Base-by-base conservation (phyloP, 2,797 vertebrate species). In the Phaenicophaeus curvirostris region DNA sequence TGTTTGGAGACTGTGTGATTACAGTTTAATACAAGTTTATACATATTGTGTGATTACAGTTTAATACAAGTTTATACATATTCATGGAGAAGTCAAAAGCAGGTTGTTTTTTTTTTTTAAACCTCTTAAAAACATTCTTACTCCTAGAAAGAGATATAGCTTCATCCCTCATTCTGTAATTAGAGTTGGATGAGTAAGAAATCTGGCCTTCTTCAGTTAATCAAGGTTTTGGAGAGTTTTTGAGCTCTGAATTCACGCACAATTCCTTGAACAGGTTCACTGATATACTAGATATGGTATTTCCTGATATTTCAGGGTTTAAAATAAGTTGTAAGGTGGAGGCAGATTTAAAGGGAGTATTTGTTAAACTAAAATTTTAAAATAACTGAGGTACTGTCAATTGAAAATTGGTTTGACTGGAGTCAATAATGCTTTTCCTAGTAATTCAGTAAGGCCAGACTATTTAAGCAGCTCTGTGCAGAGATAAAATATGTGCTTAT, bases 61-160 rank as follows among this genome's bases (percentile, higher is more conserved):
- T 65, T n/a, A 73, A 13, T 73, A 46, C 28, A 23, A 44, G 21
- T 62, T 90, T 73, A 66, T 59, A 20, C 19, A 13, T 85, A 87
- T 23, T 83, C 9, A 27, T 44, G 23, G 65, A 69, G 44, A 83
- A 85, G 65, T 80, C 17, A 66, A 89, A 95, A 79, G 12, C 28
- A 76, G 24, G n/a, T n/a, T n/a, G n/a, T n/a, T n/a, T 55, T 9
- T 44, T 81, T 7, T 75, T 73, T 85, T 84, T 55, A 84, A 90
- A 57, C 30, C 6, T 72, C 50, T 78, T 81, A 50, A 76, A 78
- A 75, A 46, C 72, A 17, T 19, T 81, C 90, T 65, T 75, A 27
- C 20, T 87, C 33, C 28, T 92, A 27, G 59, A 73, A 85, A 0
- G 31, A 75, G 27, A 20, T 68, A 11, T 1, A 72, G 9, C 33